Conservation (phyloP, 2,797 vertebrate species). For the Mareca penelope region DNA sequence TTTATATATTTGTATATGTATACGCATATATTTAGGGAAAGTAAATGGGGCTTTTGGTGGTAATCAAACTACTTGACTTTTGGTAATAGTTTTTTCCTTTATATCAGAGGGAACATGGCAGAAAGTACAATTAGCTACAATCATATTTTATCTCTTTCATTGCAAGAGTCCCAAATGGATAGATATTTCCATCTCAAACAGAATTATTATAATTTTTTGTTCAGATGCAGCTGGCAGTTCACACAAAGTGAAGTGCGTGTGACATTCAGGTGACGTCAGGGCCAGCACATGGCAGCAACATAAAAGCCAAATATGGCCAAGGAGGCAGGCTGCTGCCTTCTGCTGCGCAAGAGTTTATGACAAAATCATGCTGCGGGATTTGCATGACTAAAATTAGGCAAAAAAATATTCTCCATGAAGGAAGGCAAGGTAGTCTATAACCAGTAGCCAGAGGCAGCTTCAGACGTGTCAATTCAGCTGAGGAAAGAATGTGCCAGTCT, state of each 20-base stretch:
- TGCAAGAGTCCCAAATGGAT: neutral
- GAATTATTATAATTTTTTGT: neutral
- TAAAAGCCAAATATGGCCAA: slow-evolving; percentile 57
- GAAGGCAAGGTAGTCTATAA: neutral
- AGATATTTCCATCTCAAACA: neutral
- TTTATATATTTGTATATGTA: neutral
- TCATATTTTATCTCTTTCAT: neutral
- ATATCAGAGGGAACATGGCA: neutral
- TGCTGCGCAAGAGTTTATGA: neutral
- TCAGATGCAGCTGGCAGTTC: neutral
- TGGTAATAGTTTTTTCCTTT: neutral
- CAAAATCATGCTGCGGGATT: slow-evolving; percentile 1
- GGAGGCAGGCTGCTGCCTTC: neutral
- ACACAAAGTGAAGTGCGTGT: neutral
- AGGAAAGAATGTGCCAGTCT: slow-evolving; percentile 42
- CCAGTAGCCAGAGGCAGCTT: slow-evolving; percentile 46
- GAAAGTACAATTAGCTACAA: neutral
- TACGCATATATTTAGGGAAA: neutral
- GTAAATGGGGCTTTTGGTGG: neutral
- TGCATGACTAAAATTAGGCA: slow-evolving; percentile 53
- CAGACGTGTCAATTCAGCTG: slow-evolving; percentile 52
- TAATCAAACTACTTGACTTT: neutral
- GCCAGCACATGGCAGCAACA: neutral
- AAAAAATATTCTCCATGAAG: neutral
- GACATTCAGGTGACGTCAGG: neutral